Conservation (phyloP, 2,888 invertebrate species). For the Lasius platythorax region DNA sequence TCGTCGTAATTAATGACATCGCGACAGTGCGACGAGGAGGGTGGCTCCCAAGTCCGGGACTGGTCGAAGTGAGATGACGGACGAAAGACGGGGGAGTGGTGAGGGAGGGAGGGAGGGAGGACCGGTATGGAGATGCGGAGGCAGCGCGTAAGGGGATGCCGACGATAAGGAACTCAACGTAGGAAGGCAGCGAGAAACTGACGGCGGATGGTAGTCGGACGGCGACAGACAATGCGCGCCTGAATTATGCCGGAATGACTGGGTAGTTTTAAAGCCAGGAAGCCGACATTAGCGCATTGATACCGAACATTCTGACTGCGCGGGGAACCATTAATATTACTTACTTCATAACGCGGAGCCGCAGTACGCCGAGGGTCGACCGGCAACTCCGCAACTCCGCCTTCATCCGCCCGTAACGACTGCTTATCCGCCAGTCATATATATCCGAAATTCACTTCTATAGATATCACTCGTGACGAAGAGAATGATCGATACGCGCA, state of each 20-base stretch:
- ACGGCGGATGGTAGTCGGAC: constrained; percentile 68
- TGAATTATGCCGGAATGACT: constrained; percentile 85
- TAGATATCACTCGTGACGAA: constrained; percentile 27
- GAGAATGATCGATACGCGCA: constrained; percentile 36
- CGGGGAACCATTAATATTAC: constrained; percentile 85
- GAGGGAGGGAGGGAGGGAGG: constrained; percentile 38
- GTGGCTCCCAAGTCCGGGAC: constrained; percentile 47
- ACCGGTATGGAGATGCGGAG: constrained; percentile 46
- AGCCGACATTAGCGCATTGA: constrained; percentile 85
- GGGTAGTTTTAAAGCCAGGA: constrained; percentile 85
- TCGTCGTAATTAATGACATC: constrained; percentile 84
- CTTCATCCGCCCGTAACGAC: constrained; percentile 51
- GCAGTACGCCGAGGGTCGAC: constrained; percentile 38
- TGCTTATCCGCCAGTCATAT: constrained; percentile 53
- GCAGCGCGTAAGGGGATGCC: constrained; percentile 60
- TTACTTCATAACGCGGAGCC: constrained; percentile 77
- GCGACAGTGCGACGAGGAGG: constrained; percentile 48
- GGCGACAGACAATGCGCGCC: constrained; percentile 83
- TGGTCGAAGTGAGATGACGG: constrained; percentile 50
- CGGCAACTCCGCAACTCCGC: constrained; percentile 46
- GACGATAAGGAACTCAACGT: constrained; percentile 72
- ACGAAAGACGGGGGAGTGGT: background rate
- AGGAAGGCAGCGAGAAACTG: constrained; percentile 59
- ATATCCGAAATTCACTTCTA: constrained; percentile 34
- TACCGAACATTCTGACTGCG: constrained; percentile 80